These are phyloP conservation scores for Chaitophorus viminalis DNA, from an alignment of 2,888 invertebrate genomes.

Conservation along the genomic window DNA sequence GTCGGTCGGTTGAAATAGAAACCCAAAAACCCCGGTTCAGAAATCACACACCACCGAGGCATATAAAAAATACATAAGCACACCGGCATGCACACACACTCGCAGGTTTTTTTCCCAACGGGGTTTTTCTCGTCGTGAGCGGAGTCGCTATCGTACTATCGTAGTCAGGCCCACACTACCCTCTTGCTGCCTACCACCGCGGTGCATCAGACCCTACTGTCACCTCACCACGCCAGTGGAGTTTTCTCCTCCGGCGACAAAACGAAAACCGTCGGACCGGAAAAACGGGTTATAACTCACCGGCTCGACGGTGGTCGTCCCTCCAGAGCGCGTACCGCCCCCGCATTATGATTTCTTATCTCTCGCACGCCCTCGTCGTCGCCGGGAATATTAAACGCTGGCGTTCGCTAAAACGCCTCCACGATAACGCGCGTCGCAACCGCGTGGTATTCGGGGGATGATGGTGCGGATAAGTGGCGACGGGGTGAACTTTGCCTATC, in stretches of 20 bases:
- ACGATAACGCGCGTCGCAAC: background rate
- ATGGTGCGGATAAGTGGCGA: background rate
- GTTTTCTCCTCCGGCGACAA: slow-evolving; percentile 22
- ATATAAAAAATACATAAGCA: too few species aligned
- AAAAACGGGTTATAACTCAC: slow-evolving; percentile 61
- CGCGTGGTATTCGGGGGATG: too few species aligned
- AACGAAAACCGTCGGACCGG: slow-evolving; percentile 53
- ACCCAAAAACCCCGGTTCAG: too few species aligned
- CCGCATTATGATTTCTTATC: slow-evolving; percentile 35
- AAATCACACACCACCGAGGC: too few species aligned
- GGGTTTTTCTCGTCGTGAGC: background rate
- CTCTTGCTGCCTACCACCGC: background rate
- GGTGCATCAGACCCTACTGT: background rate
- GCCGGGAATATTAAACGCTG: slow-evolving; percentile 33
- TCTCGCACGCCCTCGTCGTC: slow-evolving; percentile 29
- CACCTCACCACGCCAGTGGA: background rate
- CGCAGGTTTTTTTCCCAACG: background rate
- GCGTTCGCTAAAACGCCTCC: slow-evolving; percentile 49
- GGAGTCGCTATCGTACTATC: background rate
- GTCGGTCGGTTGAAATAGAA: too few species aligned
- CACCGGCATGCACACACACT: background rate
- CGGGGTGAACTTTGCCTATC: slow-evolving; percentile 51
- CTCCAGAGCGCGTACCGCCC: background rate
- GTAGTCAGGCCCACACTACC: background rate
- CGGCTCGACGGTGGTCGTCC: background rate